A percentile compares a stretch with the other conserved stretches of the same genome.
Conservation (phyloP, 2,113 vertebrate species). For the human (Homo sapiens) region GRCh38 chr21:39385501-39386000, state of each 20-base stretch:
- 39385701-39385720: not conserved
- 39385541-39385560: not conserved
- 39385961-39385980: not conserved
- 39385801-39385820: no score
- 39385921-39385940: not conserved
- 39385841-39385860: no score
- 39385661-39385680: not conserved
- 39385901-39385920: not conserved
- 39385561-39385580: not conserved
- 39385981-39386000: no score
- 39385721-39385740: no score
- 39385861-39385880: no score
- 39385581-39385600: fast-evolving
- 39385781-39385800: no score
- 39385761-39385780: no score
- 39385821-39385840: no score
- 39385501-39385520: not conserved
- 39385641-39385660: not conserved
- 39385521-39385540: not conserved
- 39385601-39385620: fast-evolving
- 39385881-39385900: no score
- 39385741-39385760: no score
- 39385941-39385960: fast-evolving
- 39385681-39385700: fast-evolving
- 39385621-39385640: not conserved